Conservation (phyloP, 2,113 vertebrate species). For the Grallaria varia region DNA sequence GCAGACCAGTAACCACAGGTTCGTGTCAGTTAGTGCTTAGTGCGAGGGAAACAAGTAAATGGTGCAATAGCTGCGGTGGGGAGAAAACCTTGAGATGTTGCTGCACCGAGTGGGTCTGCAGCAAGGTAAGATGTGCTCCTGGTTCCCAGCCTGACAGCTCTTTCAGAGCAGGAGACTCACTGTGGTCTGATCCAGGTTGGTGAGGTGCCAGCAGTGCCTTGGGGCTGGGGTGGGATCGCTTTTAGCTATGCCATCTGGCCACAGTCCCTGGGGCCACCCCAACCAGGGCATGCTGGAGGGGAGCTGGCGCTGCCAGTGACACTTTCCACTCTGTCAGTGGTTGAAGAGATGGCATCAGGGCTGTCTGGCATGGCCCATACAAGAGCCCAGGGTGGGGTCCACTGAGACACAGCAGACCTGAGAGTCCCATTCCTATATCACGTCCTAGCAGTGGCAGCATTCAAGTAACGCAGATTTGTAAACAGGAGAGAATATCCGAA, state of each 20-base stretch:
- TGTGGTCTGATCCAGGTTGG: neutral
- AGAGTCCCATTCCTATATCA: rapidly evolving
- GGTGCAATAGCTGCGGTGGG: neutral
- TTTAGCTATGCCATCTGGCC: conserved; percentile 27
- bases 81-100: neutral
- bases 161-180: neutral
- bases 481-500: neutral
- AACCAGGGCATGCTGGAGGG: neutral
- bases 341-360: neutral
- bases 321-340: neutral
- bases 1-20: neutral
- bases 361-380: neutral
- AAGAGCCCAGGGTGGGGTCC: neutral
- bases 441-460: neutral
- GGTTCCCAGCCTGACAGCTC: neutral
- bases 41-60: neutral
- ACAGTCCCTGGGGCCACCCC: neutral
- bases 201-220: neutral
- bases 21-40: rapidly evolving
- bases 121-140: neutral
- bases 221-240: neutral
- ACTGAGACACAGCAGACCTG: neutral
- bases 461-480: neutral
- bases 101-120: neutral
- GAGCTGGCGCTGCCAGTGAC: neutral